Percentiles rank a stretch among this genome's conserved stretches.
Evolutionary conservation across 2,113 vertebrate species (phyloP).

Genomic region (Apaloderma vittatum): DNA sequence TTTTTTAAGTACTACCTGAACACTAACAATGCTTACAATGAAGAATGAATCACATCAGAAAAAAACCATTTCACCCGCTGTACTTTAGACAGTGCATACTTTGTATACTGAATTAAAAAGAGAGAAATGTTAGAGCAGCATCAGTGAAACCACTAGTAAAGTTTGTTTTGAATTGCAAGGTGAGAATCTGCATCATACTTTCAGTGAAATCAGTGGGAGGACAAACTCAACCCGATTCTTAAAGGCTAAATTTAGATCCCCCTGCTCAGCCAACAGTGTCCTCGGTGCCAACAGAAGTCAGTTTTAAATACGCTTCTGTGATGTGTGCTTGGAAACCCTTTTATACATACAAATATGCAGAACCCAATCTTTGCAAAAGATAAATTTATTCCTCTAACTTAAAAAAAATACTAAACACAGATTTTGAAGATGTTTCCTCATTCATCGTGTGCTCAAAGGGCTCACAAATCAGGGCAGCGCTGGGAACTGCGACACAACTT

Average conservation of each 20-base stretch:
- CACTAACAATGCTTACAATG: background rate
- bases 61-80: background rate
- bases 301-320: background rate
- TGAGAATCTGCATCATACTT: background rate
- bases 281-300: background rate
- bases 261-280: background rate
- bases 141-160: background rate
- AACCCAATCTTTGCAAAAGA: background rate
- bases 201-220: background rate
- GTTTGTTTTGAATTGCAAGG: background rate
- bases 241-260: slow-evolving; percentile 5
- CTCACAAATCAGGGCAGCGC: background rate
- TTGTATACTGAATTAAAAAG: background rate
- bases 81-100: background rate
- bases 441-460: background rate
- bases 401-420: background rate
- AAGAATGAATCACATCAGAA: background rate
- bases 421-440: background rate
- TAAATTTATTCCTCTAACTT: background rate
- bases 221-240: background rate
- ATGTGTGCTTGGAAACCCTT: background rate
- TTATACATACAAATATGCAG: background rate
- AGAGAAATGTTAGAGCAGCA: background rate
- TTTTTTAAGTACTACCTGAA: background rate
- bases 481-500: background rate